Percentiles rank a stretch among this genome's conserved stretches.
Evolutionary conservation across 2,888 invertebrate species (phyloP).

Genomic region (Noctua comes): DNA sequence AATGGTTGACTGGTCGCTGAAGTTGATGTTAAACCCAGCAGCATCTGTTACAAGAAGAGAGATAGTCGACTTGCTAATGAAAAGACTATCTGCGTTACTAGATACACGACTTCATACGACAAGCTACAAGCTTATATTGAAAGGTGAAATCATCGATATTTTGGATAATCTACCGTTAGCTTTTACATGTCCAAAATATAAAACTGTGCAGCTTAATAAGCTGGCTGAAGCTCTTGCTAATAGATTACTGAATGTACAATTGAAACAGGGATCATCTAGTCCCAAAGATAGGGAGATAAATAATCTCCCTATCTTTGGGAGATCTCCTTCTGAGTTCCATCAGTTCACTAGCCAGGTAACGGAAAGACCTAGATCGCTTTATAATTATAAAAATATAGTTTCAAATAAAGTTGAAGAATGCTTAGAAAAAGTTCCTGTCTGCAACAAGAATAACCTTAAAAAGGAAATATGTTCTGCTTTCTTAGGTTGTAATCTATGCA

Average conservation of each 20-base stretch:
- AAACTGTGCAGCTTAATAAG: conserved; percentile 57
- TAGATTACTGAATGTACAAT: conserved; percentile 58
- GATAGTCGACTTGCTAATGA: conserved; percentile 41
- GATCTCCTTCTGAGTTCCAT: conserved; percentile 1
- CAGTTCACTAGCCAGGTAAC: conserved; percentile 21
- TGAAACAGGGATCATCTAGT: conserved; percentile 38
- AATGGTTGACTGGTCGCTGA: conserved; percentile 53
- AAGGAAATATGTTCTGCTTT: conserved; percentile 53
- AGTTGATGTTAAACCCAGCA: conserved; percentile 30
- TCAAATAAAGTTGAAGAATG: conserved; percentile 43
- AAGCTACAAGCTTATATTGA: conserved; percentile 67
- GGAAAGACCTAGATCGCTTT: conserved; percentile 12
- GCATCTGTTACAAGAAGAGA: conserved; percentile 17
- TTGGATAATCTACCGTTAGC: conserved; percentile 63
- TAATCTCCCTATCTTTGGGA: no score
- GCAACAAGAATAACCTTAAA: conserved; percentile 44
- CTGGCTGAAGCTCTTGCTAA: conserved; percentile 69
- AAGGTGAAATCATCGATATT: conserved; percentile 69
- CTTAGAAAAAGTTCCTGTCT: conserved; percentile 41
- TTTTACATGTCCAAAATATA: conserved; percentile 30
- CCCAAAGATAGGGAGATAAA: background rate
- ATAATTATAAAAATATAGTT: conserved; percentile 30
- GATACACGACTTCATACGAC: conserved; percentile 47
- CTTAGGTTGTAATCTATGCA: conserved; percentile 36
- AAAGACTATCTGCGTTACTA: conserved; percentile 44